phyloP scores from a whole-genome alignment of 2,113 vertebrate species.

The Trochalopteron elliotii region DNA sequence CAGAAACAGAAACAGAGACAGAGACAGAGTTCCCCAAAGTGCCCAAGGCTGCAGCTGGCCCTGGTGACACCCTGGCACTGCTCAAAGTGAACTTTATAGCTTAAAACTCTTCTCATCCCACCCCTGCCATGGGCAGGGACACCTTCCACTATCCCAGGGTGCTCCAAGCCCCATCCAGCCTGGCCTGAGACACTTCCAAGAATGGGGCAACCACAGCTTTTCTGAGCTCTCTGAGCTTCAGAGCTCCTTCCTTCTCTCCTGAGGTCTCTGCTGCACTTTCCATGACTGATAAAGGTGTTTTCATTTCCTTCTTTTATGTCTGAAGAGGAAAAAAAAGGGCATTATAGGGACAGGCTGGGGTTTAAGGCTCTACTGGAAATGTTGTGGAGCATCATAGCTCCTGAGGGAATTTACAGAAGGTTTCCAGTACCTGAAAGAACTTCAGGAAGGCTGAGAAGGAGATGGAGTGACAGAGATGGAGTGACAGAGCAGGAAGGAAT shows the following conservation, averaged over 20 bases:
- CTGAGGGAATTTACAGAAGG: fast-evolving
- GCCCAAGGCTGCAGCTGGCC: not conserved
- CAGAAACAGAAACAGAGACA: not conserved
- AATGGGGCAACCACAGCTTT: not conserved
- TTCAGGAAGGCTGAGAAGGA: not conserved
- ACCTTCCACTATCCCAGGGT: not conserved
- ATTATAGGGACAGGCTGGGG: not conserved
- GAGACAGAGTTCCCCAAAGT: not conserved
- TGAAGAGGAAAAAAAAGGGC: not conserved
- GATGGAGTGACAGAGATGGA: too few relatives aligned
- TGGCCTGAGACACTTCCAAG: not conserved
- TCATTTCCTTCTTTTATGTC: not conserved
- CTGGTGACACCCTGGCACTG: not conserved
- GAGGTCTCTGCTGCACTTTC: not conserved
- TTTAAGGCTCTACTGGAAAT: not conserved
- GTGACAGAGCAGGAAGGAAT: not conserved
- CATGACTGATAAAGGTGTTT: not conserved
- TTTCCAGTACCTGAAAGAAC: not conserved
- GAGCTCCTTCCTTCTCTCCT: not conserved
- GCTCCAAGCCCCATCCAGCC: not conserved
- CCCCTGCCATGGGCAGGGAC: not conserved
- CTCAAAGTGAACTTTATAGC: not conserved
- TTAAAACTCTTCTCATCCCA: fast-evolving
- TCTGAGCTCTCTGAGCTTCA: not conserved
- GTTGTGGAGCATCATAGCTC: not conserved